These are phyloP conservation scores for Hydrolagus colliei DNA, from an alignment of 2,797 vertebrate species.

Conservation along the genomic window DNA sequence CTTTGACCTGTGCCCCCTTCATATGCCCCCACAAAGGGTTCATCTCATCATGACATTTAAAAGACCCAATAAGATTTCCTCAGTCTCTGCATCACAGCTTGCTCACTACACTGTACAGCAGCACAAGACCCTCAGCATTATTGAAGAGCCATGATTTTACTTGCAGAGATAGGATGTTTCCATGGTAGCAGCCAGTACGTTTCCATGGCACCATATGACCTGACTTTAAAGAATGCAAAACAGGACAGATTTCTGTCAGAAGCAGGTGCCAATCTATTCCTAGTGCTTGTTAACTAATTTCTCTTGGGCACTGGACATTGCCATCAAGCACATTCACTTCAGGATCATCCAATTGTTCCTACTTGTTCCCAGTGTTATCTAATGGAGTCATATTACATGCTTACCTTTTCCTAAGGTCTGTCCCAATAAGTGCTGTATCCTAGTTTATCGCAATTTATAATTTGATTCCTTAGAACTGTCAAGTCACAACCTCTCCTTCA, in stretches of 20 bases:
- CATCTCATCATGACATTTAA: background rate
- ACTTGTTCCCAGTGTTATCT: no score
- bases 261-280: conserved; percentile 25
- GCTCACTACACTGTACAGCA: background rate
- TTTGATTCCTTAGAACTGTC: no score
- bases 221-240: background rate
- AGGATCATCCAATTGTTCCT: no score
- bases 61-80: background rate
- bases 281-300: background rate
- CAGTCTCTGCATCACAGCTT: background rate
- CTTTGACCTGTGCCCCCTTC: background rate
- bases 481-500: no score
- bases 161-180: conserved; percentile 20
- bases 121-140: background rate
- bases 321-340: no score
- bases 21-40: background rate
- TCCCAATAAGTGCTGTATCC: no score
- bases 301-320: no score
- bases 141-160: background rate
- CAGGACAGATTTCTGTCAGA: conserved; percentile 22
- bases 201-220: background rate
- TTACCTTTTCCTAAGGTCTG: no score
- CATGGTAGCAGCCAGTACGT: background rate
- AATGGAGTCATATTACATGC: no score
- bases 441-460: no score